phyloP scores from a whole-genome alignment of 92 coral and sea anemone species.

The Pocillopora meandrina region DNA sequence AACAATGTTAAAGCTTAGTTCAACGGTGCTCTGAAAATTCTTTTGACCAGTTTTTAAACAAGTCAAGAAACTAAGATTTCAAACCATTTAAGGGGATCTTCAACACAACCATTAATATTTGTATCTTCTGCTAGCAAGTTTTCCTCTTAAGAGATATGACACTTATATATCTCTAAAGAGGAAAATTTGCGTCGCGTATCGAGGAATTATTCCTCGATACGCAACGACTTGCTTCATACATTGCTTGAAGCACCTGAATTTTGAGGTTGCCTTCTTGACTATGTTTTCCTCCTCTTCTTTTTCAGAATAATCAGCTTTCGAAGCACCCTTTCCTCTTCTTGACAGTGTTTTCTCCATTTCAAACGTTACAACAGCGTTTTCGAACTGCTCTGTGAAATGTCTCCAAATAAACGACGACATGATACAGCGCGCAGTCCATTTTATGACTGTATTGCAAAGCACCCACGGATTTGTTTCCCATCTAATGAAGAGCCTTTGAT shows the following conservation, averaged over 20 bases:
- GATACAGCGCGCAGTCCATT: constrained; percentile 73
- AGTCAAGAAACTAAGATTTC: constrained; percentile 87
- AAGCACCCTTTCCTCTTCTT: constrained; percentile 12
- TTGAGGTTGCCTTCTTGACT: constrained; percentile 40
- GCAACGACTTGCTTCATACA: constrained; percentile 2
- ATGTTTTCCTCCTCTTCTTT: constrained; percentile 25
- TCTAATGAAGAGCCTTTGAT: constrained; percentile 95
- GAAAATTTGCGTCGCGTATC: no score
- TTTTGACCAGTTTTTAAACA: constrained; percentile 81
- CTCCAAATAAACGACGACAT: neutral
- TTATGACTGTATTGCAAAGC: constrained; percentile 79
- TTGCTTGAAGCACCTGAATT: constrained; percentile 12
- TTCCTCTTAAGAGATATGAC: constrained; percentile 11
- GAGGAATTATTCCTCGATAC: constrained; percentile 40
- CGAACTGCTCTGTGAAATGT: constrained; percentile 1
- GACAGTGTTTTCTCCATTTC: constrained; percentile 49
- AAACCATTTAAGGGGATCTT: constrained; percentile 93
- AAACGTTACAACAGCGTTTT: constrained; percentile 3
- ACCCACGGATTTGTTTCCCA: constrained; percentile 95
- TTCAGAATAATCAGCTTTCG: neutral
- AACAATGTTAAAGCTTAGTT: constrained; percentile 28
- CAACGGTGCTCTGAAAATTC: constrained; percentile 73
- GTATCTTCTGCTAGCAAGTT: neutral
- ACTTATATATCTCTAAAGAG: no score
- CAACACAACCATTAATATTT: constrained; percentile 10